phyloP scores from a whole-genome alignment of 2,113 vertebrate species.

The Zeus faber region DNA sequence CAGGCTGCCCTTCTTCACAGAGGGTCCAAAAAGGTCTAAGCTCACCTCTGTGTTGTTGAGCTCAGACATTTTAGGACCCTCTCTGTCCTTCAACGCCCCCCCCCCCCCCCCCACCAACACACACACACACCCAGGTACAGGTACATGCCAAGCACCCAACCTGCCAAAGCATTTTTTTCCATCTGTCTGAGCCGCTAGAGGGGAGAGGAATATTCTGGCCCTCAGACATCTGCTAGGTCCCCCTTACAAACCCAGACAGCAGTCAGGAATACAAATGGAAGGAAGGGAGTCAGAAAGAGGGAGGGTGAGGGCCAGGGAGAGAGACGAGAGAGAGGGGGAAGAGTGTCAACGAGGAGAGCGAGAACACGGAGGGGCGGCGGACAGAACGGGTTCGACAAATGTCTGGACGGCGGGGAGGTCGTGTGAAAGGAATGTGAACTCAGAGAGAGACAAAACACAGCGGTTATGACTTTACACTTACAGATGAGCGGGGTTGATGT shows the following conservation, averaged over 20 bases:
- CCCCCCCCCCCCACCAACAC: background rate
- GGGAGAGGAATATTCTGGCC: background rate
- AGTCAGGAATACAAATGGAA: conserved; percentile 3
- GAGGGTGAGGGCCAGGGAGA: conserved; percentile 1
- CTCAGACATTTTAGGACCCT: no score
- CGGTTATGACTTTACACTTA: no score
- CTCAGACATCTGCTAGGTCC: background rate
- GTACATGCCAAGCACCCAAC: background rate
- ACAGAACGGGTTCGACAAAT: no score
- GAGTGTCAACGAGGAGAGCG: background rate
- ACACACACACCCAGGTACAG: background rate
- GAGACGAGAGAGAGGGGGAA: background rate
- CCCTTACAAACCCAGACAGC: background rate
- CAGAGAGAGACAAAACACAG: no score
- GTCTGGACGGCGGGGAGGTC: no score
- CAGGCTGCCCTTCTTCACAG: background rate
- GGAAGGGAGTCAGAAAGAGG: background rate
- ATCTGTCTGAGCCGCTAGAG: background rate
- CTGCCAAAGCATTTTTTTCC: background rate
- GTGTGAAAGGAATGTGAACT: no score
- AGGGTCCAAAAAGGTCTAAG: background rate
- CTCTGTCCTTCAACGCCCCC: background rate
- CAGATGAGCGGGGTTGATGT: no score
- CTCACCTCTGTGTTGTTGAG: background rate
- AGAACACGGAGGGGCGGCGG: background rate